These are phyloP conservation scores for Tetramorium alpestre DNA, from an alignment of 1,140 invertebrate genomes.

Conservation along the genomic window DNA sequence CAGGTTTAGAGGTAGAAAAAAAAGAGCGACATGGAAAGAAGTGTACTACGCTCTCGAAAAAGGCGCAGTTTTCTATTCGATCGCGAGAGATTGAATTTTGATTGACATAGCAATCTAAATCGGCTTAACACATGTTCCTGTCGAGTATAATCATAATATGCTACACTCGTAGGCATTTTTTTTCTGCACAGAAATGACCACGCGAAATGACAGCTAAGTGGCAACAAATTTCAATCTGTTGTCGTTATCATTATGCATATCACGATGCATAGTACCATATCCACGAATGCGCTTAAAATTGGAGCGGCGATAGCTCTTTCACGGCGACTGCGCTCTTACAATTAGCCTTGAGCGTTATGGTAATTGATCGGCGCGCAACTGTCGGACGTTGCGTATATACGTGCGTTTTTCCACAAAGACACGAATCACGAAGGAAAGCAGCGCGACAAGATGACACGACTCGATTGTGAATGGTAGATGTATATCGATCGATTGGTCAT, in stretches of 20 bases:
- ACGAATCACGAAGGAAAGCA: neutral
- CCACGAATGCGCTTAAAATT: constrained; percentile 46
- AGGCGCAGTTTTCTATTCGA: neutral
- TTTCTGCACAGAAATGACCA: neutral
- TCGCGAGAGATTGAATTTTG: constrained; percentile 30
- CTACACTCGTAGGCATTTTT: neutral
- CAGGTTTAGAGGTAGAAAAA: neutral
- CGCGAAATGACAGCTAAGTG: neutral
- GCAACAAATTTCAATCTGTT: constrained; percentile 27
- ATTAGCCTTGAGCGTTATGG: constrained; percentile 21
- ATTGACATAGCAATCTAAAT: constrained; percentile 47
- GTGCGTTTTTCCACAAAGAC: neutral
- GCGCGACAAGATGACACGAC: neutral
- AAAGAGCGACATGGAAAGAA: neutral
- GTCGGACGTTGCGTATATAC: neutral
- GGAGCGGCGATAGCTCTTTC: constrained; percentile 2
- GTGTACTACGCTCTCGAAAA: neutral
- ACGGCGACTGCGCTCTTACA: constrained; percentile 4
- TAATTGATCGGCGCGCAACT: constrained; percentile 59
- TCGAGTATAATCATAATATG: constrained; percentile 26
- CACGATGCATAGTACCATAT: constrained; percentile 4
- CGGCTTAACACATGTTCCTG: constrained; percentile 27
- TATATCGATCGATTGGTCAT: neutral
- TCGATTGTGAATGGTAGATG: neutral
- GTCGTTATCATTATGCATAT: constrained; percentile 44